phyloP scores from a whole-genome alignment of 1,140 invertebrate genomes.

The Wiebesia pumilae region DNA sequence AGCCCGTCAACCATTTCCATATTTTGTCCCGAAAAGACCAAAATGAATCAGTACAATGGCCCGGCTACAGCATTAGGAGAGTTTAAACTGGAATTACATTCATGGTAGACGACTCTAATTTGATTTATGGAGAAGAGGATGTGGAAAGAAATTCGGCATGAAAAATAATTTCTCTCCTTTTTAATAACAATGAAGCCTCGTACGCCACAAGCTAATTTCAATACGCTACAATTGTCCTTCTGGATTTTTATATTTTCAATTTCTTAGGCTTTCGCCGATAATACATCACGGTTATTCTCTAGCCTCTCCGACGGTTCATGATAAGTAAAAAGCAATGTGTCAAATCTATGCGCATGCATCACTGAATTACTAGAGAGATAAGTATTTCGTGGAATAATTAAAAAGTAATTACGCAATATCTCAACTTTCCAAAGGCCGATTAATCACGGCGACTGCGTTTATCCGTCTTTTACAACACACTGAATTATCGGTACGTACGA shows the following conservation, averaged over 20 bases:
- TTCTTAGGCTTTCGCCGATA: background rate
- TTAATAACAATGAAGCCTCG: background rate
- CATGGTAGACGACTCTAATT: slow-evolving; percentile 43
- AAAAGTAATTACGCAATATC: too few species aligned
- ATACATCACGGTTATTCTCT: background rate
- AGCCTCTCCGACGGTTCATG: background rate
- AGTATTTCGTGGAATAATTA: too few species aligned
- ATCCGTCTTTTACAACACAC: too few species aligned
- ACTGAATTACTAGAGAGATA: too few species aligned
- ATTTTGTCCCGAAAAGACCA: slow-evolving; percentile 37
- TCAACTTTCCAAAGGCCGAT: too few species aligned
- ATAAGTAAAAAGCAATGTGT: background rate
- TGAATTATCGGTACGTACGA: too few species aligned
- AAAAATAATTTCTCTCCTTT: slow-evolving; percentile 25
- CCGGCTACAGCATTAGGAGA: slow-evolving; percentile 31
- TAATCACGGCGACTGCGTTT: too few species aligned
- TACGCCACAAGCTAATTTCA: slow-evolving; percentile 16
- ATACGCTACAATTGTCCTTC: background rate
- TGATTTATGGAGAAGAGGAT: slow-evolving; percentile 45
- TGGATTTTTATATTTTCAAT: background rate
- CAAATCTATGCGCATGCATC: too few species aligned
- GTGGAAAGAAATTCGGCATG: slow-evolving; percentile 25
- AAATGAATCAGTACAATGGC: slow-evolving; percentile 45
- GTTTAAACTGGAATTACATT: slow-evolving; percentile 49
- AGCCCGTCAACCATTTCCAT: slow-evolving; percentile 35